Evolutionary conservation across 2,888 invertebrate species (phyloP).

Genomic region (Ceramica pisi): DNA sequence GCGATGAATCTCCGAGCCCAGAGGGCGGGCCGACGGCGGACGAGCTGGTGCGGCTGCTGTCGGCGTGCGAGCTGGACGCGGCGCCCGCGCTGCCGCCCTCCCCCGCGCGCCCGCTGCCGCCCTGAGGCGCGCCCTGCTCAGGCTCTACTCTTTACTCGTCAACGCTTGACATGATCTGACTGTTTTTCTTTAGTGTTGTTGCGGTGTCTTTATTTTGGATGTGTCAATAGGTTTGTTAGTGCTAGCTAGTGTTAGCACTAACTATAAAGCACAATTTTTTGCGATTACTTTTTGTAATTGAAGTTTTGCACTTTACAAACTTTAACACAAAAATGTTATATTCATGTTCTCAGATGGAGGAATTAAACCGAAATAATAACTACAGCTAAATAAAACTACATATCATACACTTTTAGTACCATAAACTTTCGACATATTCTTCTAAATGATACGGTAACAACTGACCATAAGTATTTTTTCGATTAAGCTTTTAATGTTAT

Average conservation of each 20-base stretch:
- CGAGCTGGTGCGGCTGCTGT: conserved; percentile 97
- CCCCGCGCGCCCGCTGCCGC: conserved; percentile 79
- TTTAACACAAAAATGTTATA: background rate
- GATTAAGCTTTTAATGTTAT: conserved; percentile 52
- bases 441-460: conserved; percentile 29
- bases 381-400: conserved; percentile 23
- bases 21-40: conserved; percentile 98
- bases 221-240: conserved; percentile 23
- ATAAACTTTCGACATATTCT: conserved; percentile 21
- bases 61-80: conserved; percentile 98
- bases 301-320: background rate
- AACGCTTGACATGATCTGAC: conserved; percentile 54
- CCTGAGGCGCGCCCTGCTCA: conserved; percentile 75
- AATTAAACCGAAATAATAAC: background rate
- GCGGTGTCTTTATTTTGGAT: conserved; percentile 19
- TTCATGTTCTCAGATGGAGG: background rate
- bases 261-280: background rate
- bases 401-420: conserved; percentile 16
- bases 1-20: conserved; percentile 85
- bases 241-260: too few species aligned
- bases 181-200: conserved; percentile 14
- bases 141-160: conserved; percentile 68
- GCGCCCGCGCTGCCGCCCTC: conserved; percentile 81
- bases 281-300: background rate
- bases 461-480: conserved; percentile 39